Conservation (phyloP, 2,888 invertebrate species). For the Synergus gifuensis region DNA sequence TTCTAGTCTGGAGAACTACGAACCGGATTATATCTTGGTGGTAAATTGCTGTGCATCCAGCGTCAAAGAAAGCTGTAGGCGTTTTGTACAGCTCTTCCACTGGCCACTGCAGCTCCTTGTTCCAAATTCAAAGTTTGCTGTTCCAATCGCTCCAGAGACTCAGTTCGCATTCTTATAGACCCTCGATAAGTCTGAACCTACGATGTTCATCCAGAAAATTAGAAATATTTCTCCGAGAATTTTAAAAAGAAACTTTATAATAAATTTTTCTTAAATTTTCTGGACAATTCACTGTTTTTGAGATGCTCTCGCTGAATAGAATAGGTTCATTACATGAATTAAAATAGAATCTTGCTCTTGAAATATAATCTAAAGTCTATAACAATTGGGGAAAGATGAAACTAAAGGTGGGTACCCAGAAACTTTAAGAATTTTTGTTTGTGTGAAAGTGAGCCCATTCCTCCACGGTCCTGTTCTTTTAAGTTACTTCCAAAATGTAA, state of each 20-base stretch:
- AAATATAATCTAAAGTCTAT: background rate
- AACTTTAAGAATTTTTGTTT: conserved; percentile 53
- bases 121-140: conserved; percentile 69
- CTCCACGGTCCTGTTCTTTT: conserved; percentile 67
- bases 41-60: conserved; percentile 71
- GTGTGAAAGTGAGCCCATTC: conserved; percentile 71
- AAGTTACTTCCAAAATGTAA: too few relatives aligned
- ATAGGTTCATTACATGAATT: background rate
- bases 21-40: conserved; percentile 69
- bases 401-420: conserved; percentile 26
- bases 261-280: conserved; percentile 61
- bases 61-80: conserved; percentile 83
- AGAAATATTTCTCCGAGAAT: background rate
- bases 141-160: conserved; percentile 86
- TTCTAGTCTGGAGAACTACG: conserved; percentile 67
- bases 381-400: background rate
- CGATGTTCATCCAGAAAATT: conserved; percentile 45
- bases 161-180: conserved; percentile 88
- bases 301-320: background rate
- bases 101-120: conserved; percentile 69
- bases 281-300: conserved; percentile 50
- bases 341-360: background rate
- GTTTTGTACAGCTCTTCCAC: conserved; percentile 82
- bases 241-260: background rate
- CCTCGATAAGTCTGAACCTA: conserved; percentile 88